Percentiles rank a stretch among this genome's conserved stretches.
Evolutionary conservation across 2,888 invertebrate species (phyloP).

Genomic region (Drosophila koepferae): DNA sequence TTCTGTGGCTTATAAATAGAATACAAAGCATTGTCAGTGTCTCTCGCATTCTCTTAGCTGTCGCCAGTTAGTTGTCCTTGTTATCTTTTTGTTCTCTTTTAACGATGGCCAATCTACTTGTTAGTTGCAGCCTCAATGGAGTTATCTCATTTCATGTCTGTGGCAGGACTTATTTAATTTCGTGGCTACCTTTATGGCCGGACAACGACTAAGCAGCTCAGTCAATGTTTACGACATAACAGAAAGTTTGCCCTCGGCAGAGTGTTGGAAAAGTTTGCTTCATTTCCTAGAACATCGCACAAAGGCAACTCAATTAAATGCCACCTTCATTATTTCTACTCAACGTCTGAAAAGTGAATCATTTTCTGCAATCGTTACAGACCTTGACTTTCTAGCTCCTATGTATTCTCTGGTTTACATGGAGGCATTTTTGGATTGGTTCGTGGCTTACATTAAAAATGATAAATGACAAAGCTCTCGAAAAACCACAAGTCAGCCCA

Average conservation of each 20-base stretch:
- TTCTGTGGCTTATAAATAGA: slow-evolving; percentile 38
- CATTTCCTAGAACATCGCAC: slow-evolving; percentile 12
- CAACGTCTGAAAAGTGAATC: slow-evolving; percentile 3
- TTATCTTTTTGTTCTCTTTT: slow-evolving; percentile 37
- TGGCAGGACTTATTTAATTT: slow-evolving; percentile 44
- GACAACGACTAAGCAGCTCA: slow-evolving; percentile 14
- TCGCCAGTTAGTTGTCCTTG: slow-evolving; percentile 15
- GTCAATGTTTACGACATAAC: slow-evolving; percentile 27
- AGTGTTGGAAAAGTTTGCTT: slow-evolving; percentile 18
- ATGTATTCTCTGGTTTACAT: slow-evolving; percentile 11
- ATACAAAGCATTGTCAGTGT: slow-evolving; percentile 45
- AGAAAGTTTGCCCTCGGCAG: slow-evolving; percentile 6
- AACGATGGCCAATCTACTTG: slow-evolving; percentile 52
- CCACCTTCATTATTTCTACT: slow-evolving; percentile 5
- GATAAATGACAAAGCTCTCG: slow-evolving; percentile 39
- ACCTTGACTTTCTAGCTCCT: background rate
- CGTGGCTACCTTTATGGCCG: slow-evolving; percentile 39
- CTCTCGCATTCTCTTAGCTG: slow-evolving; percentile 1
- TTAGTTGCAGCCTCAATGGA: slow-evolving; percentile 30
- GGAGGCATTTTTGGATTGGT: slow-evolving; percentile 8
- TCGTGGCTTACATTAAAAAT: slow-evolving; percentile 39
- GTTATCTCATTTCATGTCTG: slow-evolving; percentile 4
- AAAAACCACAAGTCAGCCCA: slow-evolving; percentile 30
- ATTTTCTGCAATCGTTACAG: background rate
- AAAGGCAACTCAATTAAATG: slow-evolving; percentile 35